phyloP scores from a whole-genome alignment of 1,140 invertebrate genomes.

The Bombyx mandarina region DNA sequence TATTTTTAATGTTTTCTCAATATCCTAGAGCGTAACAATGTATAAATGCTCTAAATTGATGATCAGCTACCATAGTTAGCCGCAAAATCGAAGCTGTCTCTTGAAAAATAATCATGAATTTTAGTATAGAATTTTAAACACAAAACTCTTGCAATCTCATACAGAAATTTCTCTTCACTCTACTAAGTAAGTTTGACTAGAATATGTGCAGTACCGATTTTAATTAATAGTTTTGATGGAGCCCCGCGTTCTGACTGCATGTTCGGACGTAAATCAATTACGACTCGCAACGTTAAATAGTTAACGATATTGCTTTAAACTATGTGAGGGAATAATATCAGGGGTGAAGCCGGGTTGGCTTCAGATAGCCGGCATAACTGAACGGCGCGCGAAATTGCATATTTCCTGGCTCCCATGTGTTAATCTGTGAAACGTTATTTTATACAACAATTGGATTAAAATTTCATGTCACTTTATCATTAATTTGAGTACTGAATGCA shows the following conservation, averaged over 20 bases:
- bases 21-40: no score
- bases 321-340: slow-evolving; percentile 42
- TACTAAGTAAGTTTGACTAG: no score
- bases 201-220: no score
- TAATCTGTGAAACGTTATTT: not conserved
- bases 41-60: no score
- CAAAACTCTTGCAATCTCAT: not conserved
- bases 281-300: slow-evolving; percentile 33
- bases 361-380: slow-evolving; percentile 26
- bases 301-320: slow-evolving; percentile 33
- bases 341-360: slow-evolving; percentile 16
- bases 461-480: no score
- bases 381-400: slow-evolving; percentile 26
- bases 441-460: not conserved
- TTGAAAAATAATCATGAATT: no score
- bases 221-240: slow-evolving; percentile 1
- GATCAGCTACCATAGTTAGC: no score
- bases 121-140: no score
- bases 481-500: no score
- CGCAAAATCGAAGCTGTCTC: no score
- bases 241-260: not conserved
- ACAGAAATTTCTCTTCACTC: no score
- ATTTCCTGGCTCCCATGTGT: slow-evolving; percentile 10
- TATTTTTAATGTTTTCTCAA: no score
- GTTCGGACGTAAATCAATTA: slow-evolving; percentile 23